Evolutionary conservation across 2,888 invertebrate genomes (phyloP).

Genomic region (Papilio protenor): DNA sequence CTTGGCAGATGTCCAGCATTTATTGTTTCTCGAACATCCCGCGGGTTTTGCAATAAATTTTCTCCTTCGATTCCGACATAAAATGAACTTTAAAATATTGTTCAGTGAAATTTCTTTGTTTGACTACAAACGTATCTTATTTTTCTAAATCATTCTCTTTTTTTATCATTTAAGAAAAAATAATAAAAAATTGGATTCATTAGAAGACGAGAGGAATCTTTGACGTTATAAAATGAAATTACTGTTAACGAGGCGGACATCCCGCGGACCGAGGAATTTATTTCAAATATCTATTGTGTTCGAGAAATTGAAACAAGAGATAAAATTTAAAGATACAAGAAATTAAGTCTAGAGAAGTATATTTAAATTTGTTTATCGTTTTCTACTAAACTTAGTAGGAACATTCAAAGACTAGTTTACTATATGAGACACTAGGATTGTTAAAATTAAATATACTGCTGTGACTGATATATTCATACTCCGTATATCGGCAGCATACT

Average conservation of each 20-base stretch:
- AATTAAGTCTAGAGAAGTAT: not conserved
- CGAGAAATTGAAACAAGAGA: not conserved
- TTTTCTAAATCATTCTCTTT: not conserved
- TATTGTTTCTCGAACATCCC: not conserved
- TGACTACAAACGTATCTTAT: not conserved
- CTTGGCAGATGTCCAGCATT: constrained; percentile 5
- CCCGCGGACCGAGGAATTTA: not conserved
- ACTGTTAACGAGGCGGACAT: constrained; percentile 4
- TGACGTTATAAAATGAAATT: not conserved
- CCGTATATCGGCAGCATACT: not conserved
- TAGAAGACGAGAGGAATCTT: not conserved
- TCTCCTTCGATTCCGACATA: not conserved
- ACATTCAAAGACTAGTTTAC: not conserved
- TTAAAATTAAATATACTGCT: not conserved
- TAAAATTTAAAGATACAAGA: not conserved
- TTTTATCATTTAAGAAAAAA: not conserved
- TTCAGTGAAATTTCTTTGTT: not conserved
- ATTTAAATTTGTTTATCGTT: not conserved
- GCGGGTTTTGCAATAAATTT: constrained; percentile 13
- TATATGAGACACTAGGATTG: not conserved
- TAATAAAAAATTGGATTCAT: not conserved
- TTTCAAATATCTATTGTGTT: not conserved
- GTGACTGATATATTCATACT: not conserved
- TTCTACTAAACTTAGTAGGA: not conserved
- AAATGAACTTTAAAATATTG: constrained; percentile 22